Base-by-base conservation (phyloP, 2,113 vertebrate genomes). In the Syngnathus floridae region DNA sequence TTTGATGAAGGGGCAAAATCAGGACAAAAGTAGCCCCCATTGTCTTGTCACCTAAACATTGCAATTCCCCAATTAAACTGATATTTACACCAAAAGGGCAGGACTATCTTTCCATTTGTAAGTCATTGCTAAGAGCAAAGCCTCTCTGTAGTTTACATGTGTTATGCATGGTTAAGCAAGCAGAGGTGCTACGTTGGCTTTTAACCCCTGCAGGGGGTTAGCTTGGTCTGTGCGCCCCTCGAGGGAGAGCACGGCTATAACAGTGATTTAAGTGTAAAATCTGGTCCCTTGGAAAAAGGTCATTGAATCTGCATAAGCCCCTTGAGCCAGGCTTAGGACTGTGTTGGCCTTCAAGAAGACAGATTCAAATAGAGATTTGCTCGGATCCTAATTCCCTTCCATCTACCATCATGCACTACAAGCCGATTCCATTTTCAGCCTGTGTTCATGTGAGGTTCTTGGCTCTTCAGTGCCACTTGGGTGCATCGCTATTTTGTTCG, bases 251-350 rank as follows among this genome's bases (percentile, higher is more conserved):
- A 57, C 69, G 77, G 88, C 88, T 92, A 90, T 95, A 93, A 94
- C 93, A 92, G 92, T 92, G 95, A 97, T 95, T 93, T 95, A 91
- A 93, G 92, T 95, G 93, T 93, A 93, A 96, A 95, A 94, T 93
- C 92, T 94, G 89, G 90, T 93, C 90, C 91, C 87, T 91, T 90
- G 90, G 91, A 94, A 93, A 96, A 96, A 97, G 94, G 95, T 96
- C 94, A 95, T 85, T 90, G 92, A 88, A 94, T 95, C 93, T 96
- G 88, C 94, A 95, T 94, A 94, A 91, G 89, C 91, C 92, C 91
- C 92, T 91, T 84, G 89, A 95, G 92, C 92, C 90, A 86, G 91
- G 91, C 92, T 95, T 93, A 94, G 86, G 92, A 92, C 60, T 69
- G 82, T 90, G 89, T 93, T 86, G 90, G 91, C 87, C 85, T 92